Base-by-base conservation (phyloP, 2,888 invertebrate species). In the Poecilus cupreus region DNA sequence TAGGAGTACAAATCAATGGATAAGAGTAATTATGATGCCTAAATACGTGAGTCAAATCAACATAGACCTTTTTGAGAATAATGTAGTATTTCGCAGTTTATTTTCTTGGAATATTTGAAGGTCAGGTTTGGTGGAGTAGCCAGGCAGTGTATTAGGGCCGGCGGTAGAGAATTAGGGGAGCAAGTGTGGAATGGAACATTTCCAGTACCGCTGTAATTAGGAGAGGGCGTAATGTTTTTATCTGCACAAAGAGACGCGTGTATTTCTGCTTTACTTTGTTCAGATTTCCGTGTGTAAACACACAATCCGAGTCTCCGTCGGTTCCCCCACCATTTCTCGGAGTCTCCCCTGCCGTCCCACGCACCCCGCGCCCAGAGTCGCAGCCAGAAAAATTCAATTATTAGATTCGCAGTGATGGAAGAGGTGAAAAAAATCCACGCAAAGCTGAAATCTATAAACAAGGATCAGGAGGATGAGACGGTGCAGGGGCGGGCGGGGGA, bases 401-500 rank as follows among this genome's bases (percentile, higher is more conserved):
- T 79, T 79, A 79, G 79, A 79, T 79, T 79, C 79, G 37, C 37
- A 18, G 32, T 70, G 79, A 79, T 79, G 79, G 79, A 78, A 78
- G 49, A 79, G 79, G 79, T 79, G 79, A 32, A 68, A 46, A 75
- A 80, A 80, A 68, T 32, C 43, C 24, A 49, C 46, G 60, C 60
- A 64, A 78, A 78, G 72, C 80, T 72, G 72, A 72, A 80, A 80
- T 80, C 80, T 80, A 80, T 80, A 80, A 80, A 80, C 80, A 80
- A 80, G 80, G 43, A 60, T 79, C 68, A 60, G 72, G 46, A 43
- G 70, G 70, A 26, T 75, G 75, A 49, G 37, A 22, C 20, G 16
- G 39, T 49, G 37, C 32, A 64, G 51, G 16, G 79, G 54, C 10
- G 49, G 64, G 46, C 32, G 16, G 79, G 54, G 3, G 49, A 46